Conservation (phyloP, 2,113 vertebrate genomes). For the Tamias sibiricus region DNA sequence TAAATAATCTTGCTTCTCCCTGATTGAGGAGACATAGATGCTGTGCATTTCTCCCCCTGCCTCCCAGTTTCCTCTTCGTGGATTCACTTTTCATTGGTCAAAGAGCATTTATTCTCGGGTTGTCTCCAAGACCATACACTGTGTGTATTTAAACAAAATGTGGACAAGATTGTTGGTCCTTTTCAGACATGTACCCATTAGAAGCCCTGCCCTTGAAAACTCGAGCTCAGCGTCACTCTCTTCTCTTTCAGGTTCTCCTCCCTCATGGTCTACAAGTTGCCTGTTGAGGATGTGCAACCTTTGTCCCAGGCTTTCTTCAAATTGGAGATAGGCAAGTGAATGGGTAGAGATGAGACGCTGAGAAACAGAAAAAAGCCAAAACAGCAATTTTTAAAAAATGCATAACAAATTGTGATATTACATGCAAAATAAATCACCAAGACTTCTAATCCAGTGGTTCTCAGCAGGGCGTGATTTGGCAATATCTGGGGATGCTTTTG, state of each 20-base stretch:
- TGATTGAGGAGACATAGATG: fast-evolving
- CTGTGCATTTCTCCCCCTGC: background rate
- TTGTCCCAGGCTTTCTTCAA: conserved; percentile 91
- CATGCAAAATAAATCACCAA: background rate
- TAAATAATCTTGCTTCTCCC: background rate
- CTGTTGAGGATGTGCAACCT: conserved; percentile 90
- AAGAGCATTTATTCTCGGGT: background rate
- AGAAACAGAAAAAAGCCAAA: background rate
- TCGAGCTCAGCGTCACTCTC: background rate
- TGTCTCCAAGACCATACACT: background rate
- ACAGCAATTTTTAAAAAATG: background rate
- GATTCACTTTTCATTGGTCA: background rate
- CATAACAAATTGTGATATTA: background rate
- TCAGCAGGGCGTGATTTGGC: background rate
- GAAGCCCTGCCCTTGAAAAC: background rate
- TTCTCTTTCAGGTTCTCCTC: conserved; percentile 61
- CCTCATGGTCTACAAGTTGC: conserved; percentile 92
- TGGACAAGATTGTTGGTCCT: background rate
- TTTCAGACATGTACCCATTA: background rate
- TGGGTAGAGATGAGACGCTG: background rate
- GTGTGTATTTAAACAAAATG: background rate
- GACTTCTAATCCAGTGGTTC: background rate
- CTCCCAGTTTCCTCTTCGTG: background rate
- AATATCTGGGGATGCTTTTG: background rate
- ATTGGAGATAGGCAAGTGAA: conserved; percentile 91